Evolutionary conservation across 2,113 vertebrate genomes (phyloP).

Genomic region (Pionites leucogaster): DNA sequence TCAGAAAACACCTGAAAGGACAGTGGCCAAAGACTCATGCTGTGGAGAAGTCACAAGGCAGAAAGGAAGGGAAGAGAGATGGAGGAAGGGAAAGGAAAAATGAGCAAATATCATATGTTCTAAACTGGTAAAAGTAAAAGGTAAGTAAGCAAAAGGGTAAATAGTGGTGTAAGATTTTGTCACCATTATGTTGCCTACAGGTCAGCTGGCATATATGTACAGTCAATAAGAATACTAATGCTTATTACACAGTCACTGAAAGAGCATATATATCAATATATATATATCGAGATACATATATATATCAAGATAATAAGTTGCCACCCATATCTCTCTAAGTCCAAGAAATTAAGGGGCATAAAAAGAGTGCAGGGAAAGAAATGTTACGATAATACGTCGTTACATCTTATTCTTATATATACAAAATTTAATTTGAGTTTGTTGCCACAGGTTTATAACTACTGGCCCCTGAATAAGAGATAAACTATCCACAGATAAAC

Average conservation of each 20-base stretch:
- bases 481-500: neutral
- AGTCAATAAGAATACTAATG: neutral
- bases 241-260: neutral
- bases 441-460: neutral
- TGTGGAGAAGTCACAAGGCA: neutral
- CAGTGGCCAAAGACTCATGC: neutral
- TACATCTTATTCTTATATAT: neutral
- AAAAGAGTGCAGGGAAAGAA: neutral
- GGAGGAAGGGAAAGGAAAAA: neutral
- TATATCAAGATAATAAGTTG: neutral
- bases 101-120: neutral
- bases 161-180: neutral
- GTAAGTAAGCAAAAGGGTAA: neutral
- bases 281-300: neutral
- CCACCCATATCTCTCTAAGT: neutral
- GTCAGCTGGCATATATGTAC: neutral
- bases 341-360: neutral
- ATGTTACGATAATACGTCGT: neutral
- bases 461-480: neutral
- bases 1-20: neutral
- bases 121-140: neutral
- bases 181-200: rapidly evolving
- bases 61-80: neutral
- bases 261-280: neutral
- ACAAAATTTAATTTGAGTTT: neutral